A percentile compares a stretch with the other conserved stretches of the same genome.
phyloP scores from a whole-genome alignment of 2,888 invertebrate genomes.

The Lepidocyrtoides sp. region DNA sequence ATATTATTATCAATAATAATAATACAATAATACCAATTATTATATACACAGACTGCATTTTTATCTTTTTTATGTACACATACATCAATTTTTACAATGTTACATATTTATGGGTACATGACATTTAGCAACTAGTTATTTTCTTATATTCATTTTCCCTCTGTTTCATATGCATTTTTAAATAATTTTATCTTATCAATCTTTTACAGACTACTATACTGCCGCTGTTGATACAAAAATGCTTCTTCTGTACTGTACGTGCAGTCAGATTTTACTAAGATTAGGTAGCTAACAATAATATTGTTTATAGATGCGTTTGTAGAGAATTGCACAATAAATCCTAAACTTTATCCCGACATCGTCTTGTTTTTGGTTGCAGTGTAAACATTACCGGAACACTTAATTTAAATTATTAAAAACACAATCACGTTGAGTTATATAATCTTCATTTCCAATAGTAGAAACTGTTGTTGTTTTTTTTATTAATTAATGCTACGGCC shows the following conservation, averaged over 20 bases:
- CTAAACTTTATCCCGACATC: not conserved
- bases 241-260: not conserved
- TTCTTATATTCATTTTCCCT: not conserved
- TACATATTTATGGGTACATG: constrained; percentile 53
- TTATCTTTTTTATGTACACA: constrained; percentile 42
- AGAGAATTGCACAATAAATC: not conserved
- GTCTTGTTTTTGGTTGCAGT: not conserved
- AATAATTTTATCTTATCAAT: not conserved
- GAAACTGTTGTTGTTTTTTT: not conserved
- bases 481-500: not conserved
- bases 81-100: constrained; percentile 31
- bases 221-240: constrained; percentile 46
- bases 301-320: constrained; percentile 8
- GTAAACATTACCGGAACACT: not conserved
- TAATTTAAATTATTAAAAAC: constrained; percentile 7
- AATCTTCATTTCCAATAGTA: not conserved
- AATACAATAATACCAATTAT: constrained; percentile 47
- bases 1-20: constrained; percentile 34
- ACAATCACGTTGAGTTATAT: not conserved
- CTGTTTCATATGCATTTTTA: constrained; percentile 30
- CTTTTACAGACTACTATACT: constrained; percentile 30
- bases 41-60: constrained; percentile 73
- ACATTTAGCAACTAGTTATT: constrained; percentile 17
- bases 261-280: constrained; percentile 33
- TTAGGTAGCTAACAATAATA: constrained; percentile 15